A percentile compares a stretch with the other conserved stretches of the same genome.
These are phyloP conservation scores for Vidua chalybeata DNA, from an alignment of 2,113 vertebrate genomes.

Conservation along the genomic window DNA sequence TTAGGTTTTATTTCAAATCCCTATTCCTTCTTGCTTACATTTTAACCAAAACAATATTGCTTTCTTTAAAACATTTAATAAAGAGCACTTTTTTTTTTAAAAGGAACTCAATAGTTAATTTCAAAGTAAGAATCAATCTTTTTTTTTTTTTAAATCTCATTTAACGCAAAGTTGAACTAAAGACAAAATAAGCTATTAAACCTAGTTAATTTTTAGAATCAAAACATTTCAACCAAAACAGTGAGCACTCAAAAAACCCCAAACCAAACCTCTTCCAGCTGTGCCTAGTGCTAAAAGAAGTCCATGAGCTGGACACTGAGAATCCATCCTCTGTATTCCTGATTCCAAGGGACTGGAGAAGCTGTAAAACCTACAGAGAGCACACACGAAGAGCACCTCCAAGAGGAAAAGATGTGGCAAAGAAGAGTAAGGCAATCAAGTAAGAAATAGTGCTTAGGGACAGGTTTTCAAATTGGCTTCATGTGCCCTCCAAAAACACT, in stretches of 20 bases:
- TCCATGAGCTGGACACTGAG: not conserved
- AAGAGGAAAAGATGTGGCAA: not conserved
- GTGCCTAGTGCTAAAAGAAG: not conserved
- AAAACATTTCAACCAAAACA: not conserved
- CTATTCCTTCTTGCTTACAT: conserved; percentile 1
- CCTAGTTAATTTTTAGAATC: not conserved
- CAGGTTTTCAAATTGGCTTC: not conserved
- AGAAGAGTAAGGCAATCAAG: not conserved
- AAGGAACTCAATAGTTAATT: not conserved
- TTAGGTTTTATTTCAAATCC: conserved; percentile 54
- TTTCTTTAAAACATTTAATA: conserved; percentile 39
- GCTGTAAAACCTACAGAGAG: not conserved
- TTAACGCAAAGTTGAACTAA: not conserved
- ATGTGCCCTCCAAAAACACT: not conserved
- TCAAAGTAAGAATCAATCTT: not conserved
- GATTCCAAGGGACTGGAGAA: not conserved
- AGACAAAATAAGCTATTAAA: not conserved
- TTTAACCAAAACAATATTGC: conserved; percentile 25
- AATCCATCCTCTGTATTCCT: not conserved
- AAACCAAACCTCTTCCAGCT: not conserved
- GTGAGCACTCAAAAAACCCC: not conserved
- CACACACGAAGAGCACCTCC: not conserved
- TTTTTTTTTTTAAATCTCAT: not conserved
- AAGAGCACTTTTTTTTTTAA: not conserved
- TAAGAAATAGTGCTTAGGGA: not conserved